Evolutionary conservation across 1,140 invertebrate genomes (phyloP), one percentile per base, ranked within the genome.

Genomic region (Meloidogyne exigua): DNA sequence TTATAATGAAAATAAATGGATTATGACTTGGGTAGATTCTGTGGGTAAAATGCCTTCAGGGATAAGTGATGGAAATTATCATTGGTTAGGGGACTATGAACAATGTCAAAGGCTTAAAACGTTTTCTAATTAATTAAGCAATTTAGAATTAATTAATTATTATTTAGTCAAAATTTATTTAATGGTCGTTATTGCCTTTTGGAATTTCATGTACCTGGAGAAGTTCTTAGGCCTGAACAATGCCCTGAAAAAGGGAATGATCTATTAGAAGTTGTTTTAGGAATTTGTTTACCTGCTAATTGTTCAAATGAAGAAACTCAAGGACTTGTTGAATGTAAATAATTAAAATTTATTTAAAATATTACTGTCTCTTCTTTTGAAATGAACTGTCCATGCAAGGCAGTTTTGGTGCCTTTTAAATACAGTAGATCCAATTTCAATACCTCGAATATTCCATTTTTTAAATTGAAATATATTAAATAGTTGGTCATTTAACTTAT

Each of bases 61-160:
- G 25, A 85, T 86, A 28, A 81, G 81, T 28, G 85, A 86, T 72
- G 84, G 84, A 21, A 86, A 86, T 73, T 86, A 87, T 76, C 87
- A 86, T 71, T 86, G 84, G 84, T 72, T 87, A 23, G 84, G 86
- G 32, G 84, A 86, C 57, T 86, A 85, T 73, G 84, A 86, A 57
- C 80, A 86, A 63, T 86, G 84, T 67, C 75, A 82, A 57, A 69
- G 44, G 5, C 68, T 85, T 13, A 68, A 76, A 80, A 25, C 5
- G 84, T 84, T 32, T 21, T 75, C 23, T 11, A 2, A 3, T 42
- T 78, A 69, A 18, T 36, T 13, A 36, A 39, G n/a, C n/a, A 32
- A 32, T 32, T 39, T 39, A 32, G 23, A 75, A 28, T n/a, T 10
- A 1, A 21, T 75, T 15, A 28, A 36, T 69, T 7, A 25, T 42